Percentiles rank a stretch among this genome's conserved stretches.
Conservation (phyloP, 1,140 invertebrate genomes). For the Stegodyphus dumicola region DNA sequence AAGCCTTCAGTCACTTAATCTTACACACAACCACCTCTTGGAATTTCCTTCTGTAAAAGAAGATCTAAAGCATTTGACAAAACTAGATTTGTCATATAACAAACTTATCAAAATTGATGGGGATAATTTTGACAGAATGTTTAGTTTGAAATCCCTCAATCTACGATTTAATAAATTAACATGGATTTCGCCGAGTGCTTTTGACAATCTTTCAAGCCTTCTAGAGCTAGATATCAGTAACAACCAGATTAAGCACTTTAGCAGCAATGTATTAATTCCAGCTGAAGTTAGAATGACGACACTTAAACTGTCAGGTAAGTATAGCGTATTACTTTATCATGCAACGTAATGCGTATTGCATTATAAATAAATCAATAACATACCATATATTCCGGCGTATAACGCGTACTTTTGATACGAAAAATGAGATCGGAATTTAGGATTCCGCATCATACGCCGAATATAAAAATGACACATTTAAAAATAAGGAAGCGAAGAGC, state of each 20-base stretch:
- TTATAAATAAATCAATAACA: no score
- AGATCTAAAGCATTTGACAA: conserved; percentile 78
- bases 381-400: no score
- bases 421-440: no score
- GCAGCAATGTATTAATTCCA: conserved; percentile 64
- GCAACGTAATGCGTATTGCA: no score
- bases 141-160: conserved; percentile 66
- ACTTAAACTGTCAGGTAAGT: conserved; percentile 49
- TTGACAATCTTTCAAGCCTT: conserved; percentile 81
- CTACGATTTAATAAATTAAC: conserved; percentile 87
- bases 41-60: conserved; percentile 84
- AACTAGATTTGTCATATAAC: conserved; percentile 85
- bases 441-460: no score
- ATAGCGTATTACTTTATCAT: no score
- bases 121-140: conserved; percentile 71
- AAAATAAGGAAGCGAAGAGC: no score
- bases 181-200: conserved; percentile 80
- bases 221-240: conserved; percentile 82
- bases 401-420: no score
- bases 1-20: conserved; percentile 79
- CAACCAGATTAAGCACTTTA: conserved; percentile 85
- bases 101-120: conserved; percentile 80
- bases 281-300: conserved; percentile 38
- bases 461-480: no score
- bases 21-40: conserved; percentile 83